A percentile compares a stretch with the other conserved stretches of the same genome.
Evolutionary conservation across 2,113 vertebrate genomes (phyloP).

Genomic region (Leucopsar rothschildi): DNA sequence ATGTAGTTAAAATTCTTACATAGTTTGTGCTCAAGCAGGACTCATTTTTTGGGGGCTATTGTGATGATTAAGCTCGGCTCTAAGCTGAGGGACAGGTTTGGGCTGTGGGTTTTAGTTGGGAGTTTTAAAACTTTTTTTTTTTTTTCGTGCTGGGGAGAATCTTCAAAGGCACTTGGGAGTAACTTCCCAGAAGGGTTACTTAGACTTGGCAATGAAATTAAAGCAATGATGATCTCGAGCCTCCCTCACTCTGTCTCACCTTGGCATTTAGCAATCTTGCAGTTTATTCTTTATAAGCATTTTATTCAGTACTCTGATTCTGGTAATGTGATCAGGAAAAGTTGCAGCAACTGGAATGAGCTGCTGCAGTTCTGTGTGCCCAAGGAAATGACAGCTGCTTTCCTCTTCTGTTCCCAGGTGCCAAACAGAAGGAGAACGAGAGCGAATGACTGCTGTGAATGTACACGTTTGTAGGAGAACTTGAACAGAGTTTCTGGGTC

Average conservation of each 20-base stretch:
- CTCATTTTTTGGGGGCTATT: not conserved
- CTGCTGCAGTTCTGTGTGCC: not conserved
- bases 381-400: not conserved
- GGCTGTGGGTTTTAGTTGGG: not conserved
- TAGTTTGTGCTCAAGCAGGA: not conserved
- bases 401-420: conserved; percentile 72
- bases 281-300: not conserved
- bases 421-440: conserved; percentile 83
- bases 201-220: not conserved
- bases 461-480: conserved; percentile 54
- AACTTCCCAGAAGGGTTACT: not conserved
- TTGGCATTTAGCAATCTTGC: not conserved
- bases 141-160: not conserved
- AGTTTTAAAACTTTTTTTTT: not conserved
- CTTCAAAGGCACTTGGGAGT: not conserved
- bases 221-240: not conserved
- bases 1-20: not conserved
- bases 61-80: not conserved
- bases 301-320: not conserved
- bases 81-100: not conserved
- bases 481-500: conserved; percentile 70
- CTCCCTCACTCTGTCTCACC: accelerated
- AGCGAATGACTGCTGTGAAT: conserved; percentile 74
- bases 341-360: not conserved
- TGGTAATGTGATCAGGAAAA: accelerated